Evolutionary conservation across 1,140 invertebrate species (phyloP).

Genomic region (Neomicropteryx cornuta): DNA sequence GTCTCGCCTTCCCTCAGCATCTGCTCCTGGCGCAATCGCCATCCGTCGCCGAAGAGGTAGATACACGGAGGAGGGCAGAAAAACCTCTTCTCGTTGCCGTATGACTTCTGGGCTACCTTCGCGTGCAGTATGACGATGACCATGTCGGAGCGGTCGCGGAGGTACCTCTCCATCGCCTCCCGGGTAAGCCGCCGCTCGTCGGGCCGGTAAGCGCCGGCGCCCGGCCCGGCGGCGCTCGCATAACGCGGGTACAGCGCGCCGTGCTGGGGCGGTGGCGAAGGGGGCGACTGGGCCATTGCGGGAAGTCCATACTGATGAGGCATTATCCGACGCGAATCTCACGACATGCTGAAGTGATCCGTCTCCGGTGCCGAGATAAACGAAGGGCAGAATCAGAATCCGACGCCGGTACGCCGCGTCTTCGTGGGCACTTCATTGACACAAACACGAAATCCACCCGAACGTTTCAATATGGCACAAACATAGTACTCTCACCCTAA

Average conservation of each 20-base stretch:
- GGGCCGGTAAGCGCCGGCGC: constrained; percentile 53
- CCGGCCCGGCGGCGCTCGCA: constrained; percentile 35
- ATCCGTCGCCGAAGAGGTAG: constrained; percentile 95
- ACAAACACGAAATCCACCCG: no score
- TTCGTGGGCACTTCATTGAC: no score
- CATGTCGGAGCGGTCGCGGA: constrained; percentile 90
- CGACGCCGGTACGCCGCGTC: no score
- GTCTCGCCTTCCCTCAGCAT: constrained; percentile 80
- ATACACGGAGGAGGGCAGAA: constrained; percentile 99
- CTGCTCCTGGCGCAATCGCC: constrained; percentile 86
- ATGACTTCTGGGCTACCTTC: constrained; percentile 98
- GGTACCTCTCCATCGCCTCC: constrained; percentile 93
- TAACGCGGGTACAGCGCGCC: constrained; percentile 37
- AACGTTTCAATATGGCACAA: no score
- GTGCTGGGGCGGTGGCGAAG: constrained; percentile 32
- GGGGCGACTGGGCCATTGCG: constrained; percentile 52
- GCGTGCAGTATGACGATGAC: constrained; percentile 96
- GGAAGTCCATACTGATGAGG: constrained; percentile 65
- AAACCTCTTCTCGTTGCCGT: constrained; percentile 99
- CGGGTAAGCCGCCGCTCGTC: constrained; percentile 80
- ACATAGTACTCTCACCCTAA: constrained; percentile 22
- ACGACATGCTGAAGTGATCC: no score
- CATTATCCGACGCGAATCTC: constrained; percentile 41
- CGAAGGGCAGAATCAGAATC: no score
- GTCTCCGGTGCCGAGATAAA: constrained; percentile 6